A percentile compares a stretch with the other conserved stretches of the same genome.
Evolutionary conservation across 2,888 invertebrate species (phyloP).

Genomic region (Microchrysa polita): DNA sequence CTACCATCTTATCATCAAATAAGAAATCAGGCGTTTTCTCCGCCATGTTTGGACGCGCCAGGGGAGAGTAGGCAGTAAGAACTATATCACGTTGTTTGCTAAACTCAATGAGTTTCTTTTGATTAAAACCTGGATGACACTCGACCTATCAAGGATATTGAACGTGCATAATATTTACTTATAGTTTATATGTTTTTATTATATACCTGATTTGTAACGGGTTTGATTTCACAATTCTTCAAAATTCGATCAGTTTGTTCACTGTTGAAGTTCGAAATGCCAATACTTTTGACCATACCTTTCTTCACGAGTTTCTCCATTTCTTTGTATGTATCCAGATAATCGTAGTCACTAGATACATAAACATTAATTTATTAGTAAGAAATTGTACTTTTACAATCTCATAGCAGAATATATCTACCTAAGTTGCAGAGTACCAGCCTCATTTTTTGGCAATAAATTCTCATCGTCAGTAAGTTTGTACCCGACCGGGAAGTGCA

Average conservation of each 20-base stretch:
- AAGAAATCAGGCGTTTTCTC: constrained; percentile 65
- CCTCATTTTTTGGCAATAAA: constrained; percentile 52
- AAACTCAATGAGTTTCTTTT: constrained; percentile 74
- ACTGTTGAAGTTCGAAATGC: constrained; percentile 88
- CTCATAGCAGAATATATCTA: constrained; percentile 51
- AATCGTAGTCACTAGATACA: constrained; percentile 73
- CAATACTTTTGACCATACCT: constrained; percentile 80
- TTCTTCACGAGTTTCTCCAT: constrained; percentile 78
- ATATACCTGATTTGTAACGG: constrained; percentile 70
- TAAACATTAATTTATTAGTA: background rate
- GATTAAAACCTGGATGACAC: constrained; percentile 74
- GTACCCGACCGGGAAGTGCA: constrained; percentile 83
- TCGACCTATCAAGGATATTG: constrained; percentile 56
- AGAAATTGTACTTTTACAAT: constrained; percentile 39
- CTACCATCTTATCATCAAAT: constrained; percentile 67
- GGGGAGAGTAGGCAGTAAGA: constrained; percentile 78
- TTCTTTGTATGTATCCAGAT: constrained; percentile 80
- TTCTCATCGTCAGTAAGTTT: constrained; percentile 65
- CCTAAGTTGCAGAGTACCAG: constrained; percentile 52
- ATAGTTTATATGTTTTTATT: background rate
- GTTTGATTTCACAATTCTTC: constrained; percentile 72
- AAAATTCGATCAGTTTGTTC: constrained; percentile 78
- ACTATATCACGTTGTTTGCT: constrained; percentile 72
- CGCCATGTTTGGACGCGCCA: constrained; percentile 70
- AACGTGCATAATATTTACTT: background rate